A percentile compares a stretch with the other conserved stretches of the same genome.
These are phyloP conservation scores for Chelon labrosus DNA, from an alignment of 2,797 vertebrate species.

Conservation along the genomic window DNA sequence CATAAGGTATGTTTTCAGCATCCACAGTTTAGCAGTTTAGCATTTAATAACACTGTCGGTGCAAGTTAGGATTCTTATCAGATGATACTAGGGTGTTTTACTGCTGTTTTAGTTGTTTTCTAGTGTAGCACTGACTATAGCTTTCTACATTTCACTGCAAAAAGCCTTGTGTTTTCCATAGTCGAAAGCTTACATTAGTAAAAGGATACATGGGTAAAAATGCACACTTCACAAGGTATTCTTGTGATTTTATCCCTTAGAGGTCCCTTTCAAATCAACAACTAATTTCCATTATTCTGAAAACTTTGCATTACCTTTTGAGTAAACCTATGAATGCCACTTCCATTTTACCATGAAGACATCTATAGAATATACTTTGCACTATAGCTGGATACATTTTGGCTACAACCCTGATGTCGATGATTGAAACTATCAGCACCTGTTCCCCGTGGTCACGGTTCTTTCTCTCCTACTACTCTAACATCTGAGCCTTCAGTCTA, in stretches of 20 bases:
- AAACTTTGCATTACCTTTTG: background rate
- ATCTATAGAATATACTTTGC: background rate
- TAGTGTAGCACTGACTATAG: conserved; percentile 7
- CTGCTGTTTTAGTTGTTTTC: conserved; percentile 21
- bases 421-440: conserved; percentile 26
- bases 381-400: background rate
- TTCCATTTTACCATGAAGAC: background rate
- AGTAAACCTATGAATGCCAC: too few relatives aligned
- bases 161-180: too few relatives aligned
- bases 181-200: conserved; percentile 8
- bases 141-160: too few relatives aligned
- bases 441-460: background rate
- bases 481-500: conserved; percentile 34
- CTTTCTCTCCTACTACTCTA: conserved; percentile 30
- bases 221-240: background rate
- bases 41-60: conserved; percentile 8
- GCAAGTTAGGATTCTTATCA: conserved; percentile 30
- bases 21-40: background rate
- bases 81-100: conserved; percentile 28
- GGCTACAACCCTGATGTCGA: conserved; percentile 22
- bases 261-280: background rate
- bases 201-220: background rate
- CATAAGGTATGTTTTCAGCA: conserved; percentile 32
- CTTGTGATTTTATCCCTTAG: background rate
- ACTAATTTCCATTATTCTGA: background rate